A percentile compares a stretch with the other conserved stretches of the same genome.
Evolutionary conservation across 2,113 vertebrate genomes (phyloP).

Genomic region (human): GRCh38 chr1:80873001-80873500

Average conservation of each 20-base stretch:
- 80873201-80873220: slow-evolving; percentile 29
- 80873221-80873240: slow-evolving; percentile 17
- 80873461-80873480: neutral
- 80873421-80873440: neutral
- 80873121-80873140: slow-evolving; percentile 38
- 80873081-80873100: slow-evolving; percentile 25
- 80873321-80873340: neutral
- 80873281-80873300: neutral
- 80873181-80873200: slow-evolving; percentile 25
- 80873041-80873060: slow-evolving; percentile 50
- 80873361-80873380: neutral
- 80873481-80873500: neutral
- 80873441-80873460: neutral
- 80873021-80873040: slow-evolving; percentile 41
- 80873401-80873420: neutral
- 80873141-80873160: slow-evolving; percentile 50
- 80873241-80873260: neutral
- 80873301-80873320: neutral
- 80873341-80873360: neutral
- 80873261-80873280: neutral
- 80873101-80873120: slow-evolving; percentile 56
- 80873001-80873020: slow-evolving; percentile 63
- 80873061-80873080: neutral
- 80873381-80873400: neutral
- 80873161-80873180: slow-evolving; percentile 33